phyloP scores from a whole-genome alignment of 2,113 vertebrate genomes.

The Siphamia tubifer region DNA sequence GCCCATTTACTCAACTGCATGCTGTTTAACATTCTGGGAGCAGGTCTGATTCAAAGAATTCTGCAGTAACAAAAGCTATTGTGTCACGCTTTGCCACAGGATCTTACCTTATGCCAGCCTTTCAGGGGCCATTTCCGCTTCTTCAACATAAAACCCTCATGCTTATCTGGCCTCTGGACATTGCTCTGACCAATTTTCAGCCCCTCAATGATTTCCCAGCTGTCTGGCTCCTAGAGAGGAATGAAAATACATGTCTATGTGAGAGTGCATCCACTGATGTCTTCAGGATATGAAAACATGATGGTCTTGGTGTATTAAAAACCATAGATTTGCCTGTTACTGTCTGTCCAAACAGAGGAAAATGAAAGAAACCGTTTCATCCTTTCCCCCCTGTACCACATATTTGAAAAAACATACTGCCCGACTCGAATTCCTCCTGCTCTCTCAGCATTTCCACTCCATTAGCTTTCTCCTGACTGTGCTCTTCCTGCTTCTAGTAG shows the following conservation, averaged over 20 bases:
- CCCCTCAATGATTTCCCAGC: conserved; percentile 98
- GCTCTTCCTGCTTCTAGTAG: conserved; percentile 41
- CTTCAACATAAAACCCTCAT: conserved; percentile 99
- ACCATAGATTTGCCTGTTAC: conserved; percentile 1
- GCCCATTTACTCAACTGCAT: background rate
- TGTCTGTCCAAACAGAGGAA: background rate
- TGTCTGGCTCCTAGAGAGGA: conserved; percentile 89
- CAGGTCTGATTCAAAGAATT: background rate
- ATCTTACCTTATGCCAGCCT: conserved; percentile 97
- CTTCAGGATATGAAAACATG: background rate
- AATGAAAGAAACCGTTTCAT: conserved; percentile 24
- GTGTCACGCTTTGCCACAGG: background rate
- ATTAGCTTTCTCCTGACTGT: conserved; percentile 66
- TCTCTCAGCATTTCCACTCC: conserved; percentile 64
- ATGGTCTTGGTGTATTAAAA: background rate
- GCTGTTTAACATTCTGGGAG: conserved; percentile 10
- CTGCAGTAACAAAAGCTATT: conserved; percentile 10
- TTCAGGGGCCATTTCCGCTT: conserved; percentile 99
- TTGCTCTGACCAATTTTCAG: conserved; percentile 97
- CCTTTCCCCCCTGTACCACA: background rate
- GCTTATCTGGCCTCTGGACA: conserved; percentile 95
- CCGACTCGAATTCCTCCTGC: conserved; percentile 41
- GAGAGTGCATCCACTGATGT: conserved; percentile 20
- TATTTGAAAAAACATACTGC: conserved; percentile 35
- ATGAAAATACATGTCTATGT: conserved; percentile 9